A percentile compares a stretch with the other conserved stretches of the same genome.
Evolutionary conservation across 2,888 invertebrate genomes (phyloP).

Genomic region (Ochropacha duplaris): DNA sequence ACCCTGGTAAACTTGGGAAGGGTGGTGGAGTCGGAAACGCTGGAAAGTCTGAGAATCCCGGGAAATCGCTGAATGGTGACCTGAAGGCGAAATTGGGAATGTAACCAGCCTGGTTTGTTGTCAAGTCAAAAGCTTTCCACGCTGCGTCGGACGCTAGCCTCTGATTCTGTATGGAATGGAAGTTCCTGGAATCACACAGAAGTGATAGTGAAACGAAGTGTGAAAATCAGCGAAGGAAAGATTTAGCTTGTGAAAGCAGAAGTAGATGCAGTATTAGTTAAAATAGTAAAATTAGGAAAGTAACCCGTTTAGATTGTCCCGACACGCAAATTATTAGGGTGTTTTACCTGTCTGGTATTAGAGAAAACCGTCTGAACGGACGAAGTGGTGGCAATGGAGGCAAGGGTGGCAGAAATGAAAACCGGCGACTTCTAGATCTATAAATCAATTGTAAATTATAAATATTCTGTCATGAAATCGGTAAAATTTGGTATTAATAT

Average conservation of each 20-base stretch:
- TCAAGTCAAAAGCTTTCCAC: conserved; percentile 66
- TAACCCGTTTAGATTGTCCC: conserved; percentile 7
- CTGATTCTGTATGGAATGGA: conserved; percentile 58
- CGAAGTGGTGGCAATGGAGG: conserved; percentile 6
- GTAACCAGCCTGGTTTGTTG: conserved; percentile 58
- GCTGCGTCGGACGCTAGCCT: conserved; percentile 64
- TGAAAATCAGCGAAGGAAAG: conserved; percentile 10
- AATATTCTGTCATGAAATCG: neutral
- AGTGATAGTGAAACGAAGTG: conserved; percentile 26
- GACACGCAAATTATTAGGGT: conserved; percentile 13
- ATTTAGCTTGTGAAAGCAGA: conserved; percentile 13
- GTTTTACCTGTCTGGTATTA: conserved; percentile 19
- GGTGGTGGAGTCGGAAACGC: conserved; percentile 18
- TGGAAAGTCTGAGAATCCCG: conserved; percentile 20
- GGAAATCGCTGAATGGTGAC: conserved; percentile 36
- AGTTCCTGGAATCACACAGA: conserved; percentile 61
- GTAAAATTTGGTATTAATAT: neutral
- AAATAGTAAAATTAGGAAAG: conserved; percentile 2
- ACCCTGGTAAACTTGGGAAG: conserved; percentile 25
- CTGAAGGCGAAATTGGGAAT: conserved; percentile 61
- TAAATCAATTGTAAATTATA: conserved; percentile 8
- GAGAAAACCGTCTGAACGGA: neutral
- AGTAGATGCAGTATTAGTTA: conserved; percentile 8
- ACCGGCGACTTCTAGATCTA: conserved; percentile 20
- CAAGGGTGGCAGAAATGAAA: conserved; percentile 9